Conservation (phyloP, 1,140 invertebrate genomes). For the Andrena cerasifolii region DNA sequence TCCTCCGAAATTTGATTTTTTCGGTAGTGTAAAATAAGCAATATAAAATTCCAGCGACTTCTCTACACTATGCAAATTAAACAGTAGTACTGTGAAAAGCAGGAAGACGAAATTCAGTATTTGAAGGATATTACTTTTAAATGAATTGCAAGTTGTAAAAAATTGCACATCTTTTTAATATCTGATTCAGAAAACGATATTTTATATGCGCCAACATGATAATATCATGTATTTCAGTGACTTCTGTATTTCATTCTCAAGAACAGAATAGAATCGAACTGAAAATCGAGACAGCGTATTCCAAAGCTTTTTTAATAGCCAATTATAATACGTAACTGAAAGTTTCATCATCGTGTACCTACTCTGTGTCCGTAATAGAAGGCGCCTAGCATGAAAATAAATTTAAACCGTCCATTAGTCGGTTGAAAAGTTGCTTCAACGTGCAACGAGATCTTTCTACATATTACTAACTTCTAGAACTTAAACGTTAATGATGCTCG, state of each 20-base stretch:
- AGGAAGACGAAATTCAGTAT: too few relatives aligned
- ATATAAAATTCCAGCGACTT: too few relatives aligned
- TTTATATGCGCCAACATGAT: too few relatives aligned
- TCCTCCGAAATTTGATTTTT: neutral
- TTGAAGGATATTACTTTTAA: too few relatives aligned
- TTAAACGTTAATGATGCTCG: conserved; percentile 51
- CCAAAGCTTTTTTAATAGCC: conserved; percentile 9
- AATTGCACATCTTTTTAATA: too few relatives aligned
- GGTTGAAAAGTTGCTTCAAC: conserved; percentile 46
- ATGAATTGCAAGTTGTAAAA: too few relatives aligned
- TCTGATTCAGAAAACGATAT: too few relatives aligned
- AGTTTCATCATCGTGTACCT: conserved; percentile 76
- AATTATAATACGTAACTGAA: conserved; percentile 47
- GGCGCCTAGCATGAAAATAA: conserved; percentile 82
- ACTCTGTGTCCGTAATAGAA: conserved; percentile 83
- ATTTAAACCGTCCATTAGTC: conserved; percentile 77
- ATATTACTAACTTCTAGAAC: conserved; percentile 51
- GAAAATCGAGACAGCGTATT: neutral
- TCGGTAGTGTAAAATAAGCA: neutral
- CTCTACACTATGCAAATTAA: too few relatives aligned
- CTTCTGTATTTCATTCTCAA: neutral
- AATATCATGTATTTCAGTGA: neutral
- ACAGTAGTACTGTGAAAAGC: too few relatives aligned
- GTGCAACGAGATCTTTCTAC: conserved; percentile 57
- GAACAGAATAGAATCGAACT: conserved; percentile 49